A percentile compares a stretch with the other conserved stretches of the same genome.
phyloP scores from a whole-genome alignment of 2,888 invertebrate genomes.

The Stegana nigrithorax region DNA sequence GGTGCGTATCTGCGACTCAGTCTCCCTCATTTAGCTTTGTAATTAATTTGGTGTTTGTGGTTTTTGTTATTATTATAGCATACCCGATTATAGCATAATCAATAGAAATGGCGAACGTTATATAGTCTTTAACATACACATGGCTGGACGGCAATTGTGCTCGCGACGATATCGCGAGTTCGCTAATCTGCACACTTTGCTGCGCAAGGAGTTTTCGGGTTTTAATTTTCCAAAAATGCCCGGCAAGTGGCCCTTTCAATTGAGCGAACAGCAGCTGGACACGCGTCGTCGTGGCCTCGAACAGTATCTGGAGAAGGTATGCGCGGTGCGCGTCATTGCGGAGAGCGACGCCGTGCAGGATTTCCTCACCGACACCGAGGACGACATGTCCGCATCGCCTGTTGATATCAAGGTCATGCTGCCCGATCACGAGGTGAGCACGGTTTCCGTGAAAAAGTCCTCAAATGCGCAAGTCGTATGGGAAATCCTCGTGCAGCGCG shows the following conservation, averaged over 20 bases:
- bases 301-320: constrained; percentile 97
- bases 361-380: constrained; percentile 93
- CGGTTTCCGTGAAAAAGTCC: constrained; percentile 88
- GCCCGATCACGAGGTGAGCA: constrained; percentile 90
- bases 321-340: constrained; percentile 97
- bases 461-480: constrained; percentile 93
- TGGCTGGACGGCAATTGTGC: constrained; percentile 98
- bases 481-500: constrained; percentile 85
- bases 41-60: neutral
- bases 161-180: constrained; percentile 97
- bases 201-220: constrained; percentile 93
- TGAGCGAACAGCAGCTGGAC: constrained; percentile 98
- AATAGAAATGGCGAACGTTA: constrained; percentile 89
- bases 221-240: constrained; percentile 98
- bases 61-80: constrained; percentile 70
- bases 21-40: neutral
- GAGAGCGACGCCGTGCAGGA: constrained; percentile 98
- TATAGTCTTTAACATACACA: constrained; percentile 97
- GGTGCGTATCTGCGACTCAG: constrained; percentile 48
- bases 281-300: constrained; percentile 94
- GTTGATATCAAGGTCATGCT: constrained; percentile 85
- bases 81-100: constrained; percentile 95
- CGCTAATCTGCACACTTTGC: constrained; percentile 84
- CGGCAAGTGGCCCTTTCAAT: constrained; percentile 97
- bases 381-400: constrained; percentile 80